phyloP scores from a whole-genome alignment of 2,797 vertebrate genomes.

The Lates japonicus region DNA sequence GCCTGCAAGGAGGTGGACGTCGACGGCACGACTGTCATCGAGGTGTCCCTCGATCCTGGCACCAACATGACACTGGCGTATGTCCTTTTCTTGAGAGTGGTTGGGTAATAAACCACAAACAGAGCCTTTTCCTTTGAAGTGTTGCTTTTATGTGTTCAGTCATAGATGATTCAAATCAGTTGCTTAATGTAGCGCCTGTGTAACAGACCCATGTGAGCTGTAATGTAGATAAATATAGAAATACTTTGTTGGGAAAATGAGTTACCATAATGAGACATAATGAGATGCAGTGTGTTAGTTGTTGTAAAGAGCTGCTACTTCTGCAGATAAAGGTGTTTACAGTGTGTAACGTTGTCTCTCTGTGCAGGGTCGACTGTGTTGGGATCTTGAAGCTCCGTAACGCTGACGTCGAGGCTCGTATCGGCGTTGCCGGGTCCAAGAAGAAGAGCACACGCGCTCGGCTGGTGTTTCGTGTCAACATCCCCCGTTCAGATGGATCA shows the following conservation, averaged over 20 bases:
- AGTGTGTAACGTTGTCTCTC: constrained; percentile 15
- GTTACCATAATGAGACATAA: constrained; percentile 9
- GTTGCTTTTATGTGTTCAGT: background rate
- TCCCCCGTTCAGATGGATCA: constrained; percentile 93
- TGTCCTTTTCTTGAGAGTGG: constrained; percentile 71
- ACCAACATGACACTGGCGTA: constrained; percentile 97
- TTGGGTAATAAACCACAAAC: background rate
- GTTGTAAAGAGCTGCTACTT: constrained; percentile 10
- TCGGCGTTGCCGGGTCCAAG: constrained; percentile 97
- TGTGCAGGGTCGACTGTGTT: constrained; percentile 95
- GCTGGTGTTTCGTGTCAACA: constrained; percentile 96
- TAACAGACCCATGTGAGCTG: background rate
- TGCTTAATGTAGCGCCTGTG: background rate
- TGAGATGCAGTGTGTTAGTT: constrained; percentile 20
- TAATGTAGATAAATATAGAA: background rate
- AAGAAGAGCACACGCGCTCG: constrained; percentile 98
- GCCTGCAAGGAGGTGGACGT: constrained; percentile 98
- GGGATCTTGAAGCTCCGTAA: constrained; percentile 98
- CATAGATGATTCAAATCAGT: constrained; percentile 1
- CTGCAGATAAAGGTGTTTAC: constrained; percentile 6
- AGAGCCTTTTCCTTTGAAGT: background rate
- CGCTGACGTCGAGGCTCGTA: constrained; percentile 97
- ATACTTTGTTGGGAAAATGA: background rate
- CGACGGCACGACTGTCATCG: constrained; percentile 97
- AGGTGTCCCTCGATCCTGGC: constrained; percentile 94